Evolutionary conservation across 2,797 vertebrate genomes (phyloP), one percentile per base, ranked within the genome.

Genomic region (Graptemys geographica): DNA sequence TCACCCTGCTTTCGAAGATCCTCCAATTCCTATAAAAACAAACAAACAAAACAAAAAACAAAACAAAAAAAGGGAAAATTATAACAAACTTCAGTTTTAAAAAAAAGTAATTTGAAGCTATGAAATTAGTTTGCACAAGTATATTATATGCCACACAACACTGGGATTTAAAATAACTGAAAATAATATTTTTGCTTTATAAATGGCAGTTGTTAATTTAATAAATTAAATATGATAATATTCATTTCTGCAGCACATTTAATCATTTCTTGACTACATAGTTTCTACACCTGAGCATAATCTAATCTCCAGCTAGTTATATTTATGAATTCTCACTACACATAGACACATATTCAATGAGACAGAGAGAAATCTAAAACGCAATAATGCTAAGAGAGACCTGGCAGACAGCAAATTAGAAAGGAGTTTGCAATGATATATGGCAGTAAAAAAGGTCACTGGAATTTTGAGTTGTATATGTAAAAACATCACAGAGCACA

Each of bases 1-100:
- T 99, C 99, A 51, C 99, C 99, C 95, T 99, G 99, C 97, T 99
- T 99, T 96, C 99, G 99, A 95, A 99, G 98, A 94, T 99, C 99
- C 96, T 99, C 99, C 97, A 99, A 96, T 97, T 99, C 99, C 99
- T 99, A 97, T 90, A 90, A 96, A 92, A 95, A 56, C 94, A 79
- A 8, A 92, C 95, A 47, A n/a, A 84, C 88, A 92, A 89, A 94
- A 49, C 44, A 95, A 79, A 95, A 79, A 8, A 92, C 95, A 49
- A 33, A 84, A 89, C 41, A 41, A 92, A 89, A 94, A 49, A 76
- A 28, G 51, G 28, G 72, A 49, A 81, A 28, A 81, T 65, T 69
- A 94, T 57, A 72, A 81, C 79, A 94, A 84, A 69, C 33, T 91
- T 95, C 96, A 96, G 86, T 96, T 96, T 87, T 81, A 90, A 96